Evolutionary conservation across 2,888 invertebrate genomes (phyloP), one percentile per base, ranked within the genome.

Genomic region (Aproaerema taeniolella): DNA sequence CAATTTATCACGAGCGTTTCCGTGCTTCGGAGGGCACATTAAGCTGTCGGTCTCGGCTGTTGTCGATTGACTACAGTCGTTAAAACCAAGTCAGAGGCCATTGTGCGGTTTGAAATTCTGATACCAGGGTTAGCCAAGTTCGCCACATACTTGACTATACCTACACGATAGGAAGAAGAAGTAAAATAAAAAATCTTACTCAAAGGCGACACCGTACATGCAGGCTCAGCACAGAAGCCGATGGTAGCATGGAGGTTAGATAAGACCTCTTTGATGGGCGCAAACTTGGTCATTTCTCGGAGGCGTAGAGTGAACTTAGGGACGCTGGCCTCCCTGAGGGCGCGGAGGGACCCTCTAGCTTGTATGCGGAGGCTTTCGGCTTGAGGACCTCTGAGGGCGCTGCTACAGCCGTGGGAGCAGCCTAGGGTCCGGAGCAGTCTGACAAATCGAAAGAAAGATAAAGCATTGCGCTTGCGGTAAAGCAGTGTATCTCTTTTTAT

Each of bases 171-270:
- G n/a, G n/a, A n/a, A n/a, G n/a, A n/a, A n/a, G n/a, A n/a, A n/a
- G n/a, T n/a, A 20, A 20, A 20, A 20, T 6, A 4, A 20, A 20
- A 6, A 9, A 53, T 90, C 95, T 93, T 87, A 96, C 96, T 95
- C 79, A 95, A 87, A 20, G 96, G 96, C 15, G 96, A 96, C 12
- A 96, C 87, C 54, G 95, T 83, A 6, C 93, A 91, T 47, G 92
- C 91, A 8, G 97, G 96, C 74, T 98, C 98, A 25, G 95, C 91
- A 41, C 99, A 99, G 75, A 96, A 99, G 4, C 98, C 98, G 36
- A 98, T 91, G 55, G 97, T 95, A 0, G 98, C 92, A 71, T 99
- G 99, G 46, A 99, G 92, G 62, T 98, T 95, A 62, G 99, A 98
- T 39, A 99, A 81, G 6, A 97, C 90, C 47, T 97, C 96, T 11